These are phyloP conservation scores for Benthochromis sp. DNA, from an alignment of 2,113 vertebrate genomes.

Conservation along the genomic window DNA sequence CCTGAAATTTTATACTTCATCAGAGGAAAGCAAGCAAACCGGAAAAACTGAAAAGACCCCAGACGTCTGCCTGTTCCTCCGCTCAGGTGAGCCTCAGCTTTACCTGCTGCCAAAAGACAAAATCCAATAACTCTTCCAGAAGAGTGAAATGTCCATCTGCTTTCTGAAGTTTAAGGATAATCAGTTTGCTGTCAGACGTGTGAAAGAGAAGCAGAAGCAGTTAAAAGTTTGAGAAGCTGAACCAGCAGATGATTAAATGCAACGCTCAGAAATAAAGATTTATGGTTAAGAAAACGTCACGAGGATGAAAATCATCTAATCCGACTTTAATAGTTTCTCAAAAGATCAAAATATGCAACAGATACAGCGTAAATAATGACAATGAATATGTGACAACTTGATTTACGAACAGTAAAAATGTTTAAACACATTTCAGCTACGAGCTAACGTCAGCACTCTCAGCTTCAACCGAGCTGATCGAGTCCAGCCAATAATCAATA, in stretches of 20 bases:
- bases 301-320: neutral
- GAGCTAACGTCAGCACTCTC: neutral
- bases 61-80: neutral
- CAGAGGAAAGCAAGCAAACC: fast-evolving
- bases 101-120: neutral
- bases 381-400: fast-evolving
- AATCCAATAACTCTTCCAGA: neutral
- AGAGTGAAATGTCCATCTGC: neutral
- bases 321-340: fast-evolving
- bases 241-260: fast-evolving
- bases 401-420: neutral
- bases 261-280: neutral
- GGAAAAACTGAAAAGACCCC: neutral
- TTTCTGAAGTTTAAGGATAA: neutral
- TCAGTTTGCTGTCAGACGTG: neutral
- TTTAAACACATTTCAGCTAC: neutral
- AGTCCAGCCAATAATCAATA: neutral
- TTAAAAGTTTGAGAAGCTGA: neutral
- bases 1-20: neutral
- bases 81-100: neutral
- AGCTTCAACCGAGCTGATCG: neutral
- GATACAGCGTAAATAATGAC: fast-evolving
- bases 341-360: neutral
- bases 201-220: neutral
- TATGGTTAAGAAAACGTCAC: neutral